Evolutionary conservation across 2,888 invertebrate genomes (phyloP).

Genomic region (Drosophila atripex): DNA sequence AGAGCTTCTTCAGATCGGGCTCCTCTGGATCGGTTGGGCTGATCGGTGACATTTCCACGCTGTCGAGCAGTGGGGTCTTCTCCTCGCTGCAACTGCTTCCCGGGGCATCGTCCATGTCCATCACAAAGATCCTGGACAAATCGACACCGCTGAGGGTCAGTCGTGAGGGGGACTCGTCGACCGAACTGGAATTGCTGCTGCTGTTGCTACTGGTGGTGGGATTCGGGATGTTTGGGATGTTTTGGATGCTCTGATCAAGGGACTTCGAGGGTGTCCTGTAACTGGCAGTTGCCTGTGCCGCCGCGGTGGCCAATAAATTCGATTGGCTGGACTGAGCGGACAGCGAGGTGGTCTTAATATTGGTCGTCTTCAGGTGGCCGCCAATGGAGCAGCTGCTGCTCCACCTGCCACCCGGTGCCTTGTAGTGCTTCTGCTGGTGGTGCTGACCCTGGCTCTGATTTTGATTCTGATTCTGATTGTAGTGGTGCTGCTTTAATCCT

Average conservation of each 20-base stretch:
- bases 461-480: conserved; percentile 28
- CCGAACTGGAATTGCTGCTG: conserved; percentile 73
- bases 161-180: conserved; percentile 81
- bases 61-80: conserved; percentile 83
- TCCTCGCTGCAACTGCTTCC: conserved; percentile 83
- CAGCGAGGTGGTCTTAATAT: conserved; percentile 83
- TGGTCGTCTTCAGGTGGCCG: conserved; percentile 82
- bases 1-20: conserved; percentile 69
- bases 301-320: conserved; percentile 72
- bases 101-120: conserved; percentile 79
- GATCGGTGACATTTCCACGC: conserved; percentile 84
- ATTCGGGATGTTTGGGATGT: conserved; percentile 36
- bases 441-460: not conserved
- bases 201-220: conserved; percentile 54
- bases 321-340: conserved; percentile 81
- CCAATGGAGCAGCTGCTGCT: conserved; percentile 82
- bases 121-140: conserved; percentile 78
- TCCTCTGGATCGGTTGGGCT: conserved; percentile 82
- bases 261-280: conserved; percentile 78
- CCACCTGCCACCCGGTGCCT: conserved; percentile 60
- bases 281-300: conserved; percentile 52
- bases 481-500: conserved; percentile 41
- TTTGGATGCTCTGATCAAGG: conserved; percentile 72
- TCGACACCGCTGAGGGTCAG: conserved; percentile 79
- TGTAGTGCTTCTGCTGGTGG: conserved; percentile 35